Evolutionary conservation across 2,113 vertebrate species (phyloP).

Genomic region (Nesoenas mayeri): DNA sequence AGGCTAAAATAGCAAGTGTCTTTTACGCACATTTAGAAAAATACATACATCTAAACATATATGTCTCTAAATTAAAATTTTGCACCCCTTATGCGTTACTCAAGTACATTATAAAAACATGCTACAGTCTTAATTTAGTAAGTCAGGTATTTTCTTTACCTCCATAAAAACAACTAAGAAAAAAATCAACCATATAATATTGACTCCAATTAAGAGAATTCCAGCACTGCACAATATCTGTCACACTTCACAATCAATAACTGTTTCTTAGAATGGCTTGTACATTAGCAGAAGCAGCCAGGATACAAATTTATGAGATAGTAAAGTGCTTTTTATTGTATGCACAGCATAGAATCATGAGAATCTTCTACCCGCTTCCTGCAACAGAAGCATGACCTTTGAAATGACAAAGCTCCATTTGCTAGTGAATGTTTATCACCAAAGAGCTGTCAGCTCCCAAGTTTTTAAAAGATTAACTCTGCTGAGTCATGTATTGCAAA

Average conservation of each 20-base stretch:
- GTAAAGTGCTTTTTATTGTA: not conserved
- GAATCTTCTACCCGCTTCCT: not conserved
- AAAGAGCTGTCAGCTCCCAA: not conserved
- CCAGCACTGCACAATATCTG: not conserved
- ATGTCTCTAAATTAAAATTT: not conserved
- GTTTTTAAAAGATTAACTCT: not conserved
- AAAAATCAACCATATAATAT: not conserved
- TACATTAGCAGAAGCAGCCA: not conserved
- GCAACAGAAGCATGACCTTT: constrained; percentile 4
- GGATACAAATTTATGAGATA: not conserved
- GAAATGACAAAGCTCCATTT: constrained; percentile 22
- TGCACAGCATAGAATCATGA: not conserved
- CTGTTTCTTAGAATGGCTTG: not conserved
- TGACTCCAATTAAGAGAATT: constrained; percentile 27
- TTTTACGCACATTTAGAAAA: not conserved
- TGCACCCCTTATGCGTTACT: not conserved
- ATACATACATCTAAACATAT: not conserved
- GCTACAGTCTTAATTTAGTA: not conserved
- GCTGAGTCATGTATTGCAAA: not conserved
- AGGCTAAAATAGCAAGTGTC: not conserved
- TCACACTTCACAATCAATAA: constrained; percentile 4
- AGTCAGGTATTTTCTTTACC: not conserved
- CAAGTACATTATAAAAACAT: not conserved
- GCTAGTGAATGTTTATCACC: not conserved
- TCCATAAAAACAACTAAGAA: not conserved